Percentiles rank a stretch among this genome's conserved stretches.
Conservation (phyloP, 1,140 invertebrate genomes). For the Drosophila jambulina region DNA sequence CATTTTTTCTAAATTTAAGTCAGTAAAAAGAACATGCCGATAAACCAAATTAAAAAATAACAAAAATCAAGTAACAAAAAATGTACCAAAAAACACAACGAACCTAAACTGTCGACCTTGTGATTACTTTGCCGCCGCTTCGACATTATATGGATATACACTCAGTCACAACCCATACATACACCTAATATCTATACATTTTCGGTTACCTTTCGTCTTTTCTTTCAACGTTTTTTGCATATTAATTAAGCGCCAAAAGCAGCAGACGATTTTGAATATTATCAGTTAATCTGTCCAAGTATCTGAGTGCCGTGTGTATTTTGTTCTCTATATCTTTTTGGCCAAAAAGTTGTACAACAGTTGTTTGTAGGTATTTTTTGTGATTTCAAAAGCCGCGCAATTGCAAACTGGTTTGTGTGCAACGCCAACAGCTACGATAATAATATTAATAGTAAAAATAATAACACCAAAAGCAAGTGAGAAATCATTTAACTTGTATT, state of each 20-base stretch:
- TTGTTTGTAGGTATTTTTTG: slow-evolving; percentile 1
- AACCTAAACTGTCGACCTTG: slow-evolving; percentile 64
- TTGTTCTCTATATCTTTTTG: slow-evolving; percentile 40
- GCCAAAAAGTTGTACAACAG: slow-evolving; percentile 37
- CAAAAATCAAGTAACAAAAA: no score
- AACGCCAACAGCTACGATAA: slow-evolving; percentile 36
- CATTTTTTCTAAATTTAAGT: slow-evolving; percentile 44
- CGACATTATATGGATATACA: slow-evolving; percentile 50
- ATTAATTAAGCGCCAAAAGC: slow-evolving; percentile 83
- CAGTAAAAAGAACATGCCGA: slow-evolving; percentile 26
- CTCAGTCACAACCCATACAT: slow-evolving; percentile 17
- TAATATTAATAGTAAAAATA: slow-evolving; percentile 35
- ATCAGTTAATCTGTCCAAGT: slow-evolving; percentile 72
- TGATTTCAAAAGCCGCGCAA: slow-evolving; percentile 44
- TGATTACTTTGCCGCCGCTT: slow-evolving; percentile 75
- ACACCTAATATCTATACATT: slow-evolving; percentile 44
- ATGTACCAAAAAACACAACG: slow-evolving; percentile 16
- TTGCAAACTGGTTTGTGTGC: slow-evolving; percentile 76
- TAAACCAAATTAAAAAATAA: slow-evolving; percentile 15
- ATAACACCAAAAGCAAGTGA: slow-evolving; percentile 38
- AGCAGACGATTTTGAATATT: slow-evolving; percentile 77
- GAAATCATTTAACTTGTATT: slow-evolving; percentile 21
- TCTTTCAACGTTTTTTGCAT: slow-evolving; percentile 80
- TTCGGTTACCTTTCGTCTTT: slow-evolving; percentile 55
- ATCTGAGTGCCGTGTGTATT: slow-evolving; percentile 22